These are phyloP conservation scores for Dolichallabes microphthalmus DNA, from an alignment of 2,113 vertebrate species.

Conservation along the genomic window DNA sequence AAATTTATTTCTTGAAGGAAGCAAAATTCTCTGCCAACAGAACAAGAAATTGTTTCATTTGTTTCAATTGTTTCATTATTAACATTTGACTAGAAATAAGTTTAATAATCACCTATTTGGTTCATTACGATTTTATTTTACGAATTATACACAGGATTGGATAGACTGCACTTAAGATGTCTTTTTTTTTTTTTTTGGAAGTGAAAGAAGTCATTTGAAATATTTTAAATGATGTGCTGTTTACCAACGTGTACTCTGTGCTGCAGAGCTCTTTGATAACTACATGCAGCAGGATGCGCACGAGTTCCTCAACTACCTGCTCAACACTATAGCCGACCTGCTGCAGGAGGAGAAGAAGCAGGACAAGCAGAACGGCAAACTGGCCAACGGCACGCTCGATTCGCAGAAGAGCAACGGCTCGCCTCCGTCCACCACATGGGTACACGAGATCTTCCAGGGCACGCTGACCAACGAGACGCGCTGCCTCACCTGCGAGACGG, in stretches of 20 bases:
- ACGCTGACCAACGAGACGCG: constrained; percentile 97
- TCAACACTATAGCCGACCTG: constrained; percentile 97
- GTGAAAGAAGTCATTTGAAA: not conserved
- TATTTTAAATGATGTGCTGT: not conserved
- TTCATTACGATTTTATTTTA: too few relatives aligned
- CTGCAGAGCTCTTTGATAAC: constrained; percentile 95
- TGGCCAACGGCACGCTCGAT: constrained; percentile 88
- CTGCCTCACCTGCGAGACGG: constrained; percentile 98
- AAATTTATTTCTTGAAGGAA: too few relatives aligned
- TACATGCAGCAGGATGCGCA: constrained; percentile 99
- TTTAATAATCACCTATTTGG: too few relatives aligned
- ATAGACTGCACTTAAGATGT: too few relatives aligned
- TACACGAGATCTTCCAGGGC: constrained; percentile 99
- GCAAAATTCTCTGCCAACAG: too few relatives aligned
- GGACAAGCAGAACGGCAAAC: constrained; percentile 92
- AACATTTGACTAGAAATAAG: too few relatives aligned
- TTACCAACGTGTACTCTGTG: not conserved
- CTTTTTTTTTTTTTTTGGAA: not conserved
- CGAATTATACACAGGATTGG: too few relatives aligned
- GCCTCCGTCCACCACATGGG: constrained; percentile 88
- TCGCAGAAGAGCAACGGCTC: constrained; percentile 84
- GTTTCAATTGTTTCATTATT: too few relatives aligned
- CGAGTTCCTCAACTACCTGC: constrained; percentile 96
- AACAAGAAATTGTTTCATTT: too few relatives aligned
- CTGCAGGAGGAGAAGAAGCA: constrained; percentile 96